A percentile compares a stretch with the other conserved stretches of the same genome.
Evolutionary conservation across 2,797 vertebrate species (phyloP).

Genomic region (Chlorospingus semifuscus): DNA sequence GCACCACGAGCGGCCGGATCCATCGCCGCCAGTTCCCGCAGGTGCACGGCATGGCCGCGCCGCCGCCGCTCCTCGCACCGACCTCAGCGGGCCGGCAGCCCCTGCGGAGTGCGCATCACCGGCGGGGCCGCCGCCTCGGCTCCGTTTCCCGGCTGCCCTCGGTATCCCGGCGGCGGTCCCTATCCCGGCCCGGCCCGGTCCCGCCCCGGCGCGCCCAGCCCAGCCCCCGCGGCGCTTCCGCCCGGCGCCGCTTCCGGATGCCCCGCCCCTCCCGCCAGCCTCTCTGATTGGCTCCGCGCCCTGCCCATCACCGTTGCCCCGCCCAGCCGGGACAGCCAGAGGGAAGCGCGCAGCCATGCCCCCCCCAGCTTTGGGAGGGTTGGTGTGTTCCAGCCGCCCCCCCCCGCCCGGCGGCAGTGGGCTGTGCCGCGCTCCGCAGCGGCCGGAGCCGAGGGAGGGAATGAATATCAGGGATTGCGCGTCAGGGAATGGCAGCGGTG

Average conservation of each 20-base stretch:
- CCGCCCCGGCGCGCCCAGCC: not conserved
- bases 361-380: not conserved
- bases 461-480: rapidly evolving
- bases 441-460: not conserved
- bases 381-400: not conserved
- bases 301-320: not conserved
- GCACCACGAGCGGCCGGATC: slow-evolving; percentile 91
- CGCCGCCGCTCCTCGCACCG: not conserved
- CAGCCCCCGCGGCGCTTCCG: not conserved
- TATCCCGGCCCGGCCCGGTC: not conserved
- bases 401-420: not conserved
- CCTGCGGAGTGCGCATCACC: not conserved
- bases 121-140: not conserved
- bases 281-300: rapidly evolving
- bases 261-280: rapidly evolving
- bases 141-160: not conserved
- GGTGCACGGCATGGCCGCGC: slow-evolving; percentile 86
- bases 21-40: slow-evolving; percentile 95
- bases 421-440: not conserved
- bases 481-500: not conserved
- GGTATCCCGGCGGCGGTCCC: too few species aligned
- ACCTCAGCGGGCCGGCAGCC: not conserved
- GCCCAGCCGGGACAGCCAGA: rapidly evolving
- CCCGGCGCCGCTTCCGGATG: not conserved
- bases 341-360: rapidly evolving